Percentiles rank a stretch among this genome's conserved stretches.
These are phyloP conservation scores for Cartodere bifasciata DNA, from an alignment of 2,888 invertebrate species.

Conservation along the genomic window DNA sequence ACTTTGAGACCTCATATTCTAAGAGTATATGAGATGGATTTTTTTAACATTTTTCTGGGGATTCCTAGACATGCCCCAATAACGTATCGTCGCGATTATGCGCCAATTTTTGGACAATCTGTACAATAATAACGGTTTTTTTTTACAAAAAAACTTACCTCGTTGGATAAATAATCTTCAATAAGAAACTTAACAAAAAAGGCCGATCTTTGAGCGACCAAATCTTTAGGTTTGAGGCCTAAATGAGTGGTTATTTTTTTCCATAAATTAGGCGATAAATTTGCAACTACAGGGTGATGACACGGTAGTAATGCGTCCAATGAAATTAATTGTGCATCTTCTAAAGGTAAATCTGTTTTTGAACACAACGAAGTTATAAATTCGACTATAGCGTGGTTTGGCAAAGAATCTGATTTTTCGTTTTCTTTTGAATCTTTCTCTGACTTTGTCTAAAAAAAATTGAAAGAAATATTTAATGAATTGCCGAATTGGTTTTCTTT, in stretches of 20 bases:
- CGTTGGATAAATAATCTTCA: constrained; percentile 34
- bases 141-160: constrained; percentile 19
- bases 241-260: constrained; percentile 46
- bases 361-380: constrained; percentile 35
- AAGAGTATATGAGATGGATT: too few species aligned
- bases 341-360: constrained; percentile 26
- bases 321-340: constrained; percentile 48
- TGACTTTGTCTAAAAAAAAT: constrained; percentile 34
- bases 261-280: constrained; percentile 54
- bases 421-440: constrained; percentile 35
- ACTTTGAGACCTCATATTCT: too few species aligned
- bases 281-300: constrained; percentile 60
- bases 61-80: too few species aligned
- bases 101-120: background rate
- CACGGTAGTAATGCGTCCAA: constrained; percentile 56
- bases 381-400: constrained; percentile 32
- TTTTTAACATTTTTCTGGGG: too few species aligned
- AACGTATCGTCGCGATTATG: too few species aligned
- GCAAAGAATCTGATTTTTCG: constrained; percentile 38
- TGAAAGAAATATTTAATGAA: background rate
- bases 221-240: constrained; percentile 43
- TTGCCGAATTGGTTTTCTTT: too few species aligned
- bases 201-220: constrained; percentile 44
- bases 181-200: constrained; percentile 50
- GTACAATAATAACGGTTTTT: too few species aligned